Percentiles rank a stretch among this genome's conserved stretches.
Evolutionary conservation across 1,140 invertebrate species (phyloP).

Genomic region (Arion vulgaris): DNA sequence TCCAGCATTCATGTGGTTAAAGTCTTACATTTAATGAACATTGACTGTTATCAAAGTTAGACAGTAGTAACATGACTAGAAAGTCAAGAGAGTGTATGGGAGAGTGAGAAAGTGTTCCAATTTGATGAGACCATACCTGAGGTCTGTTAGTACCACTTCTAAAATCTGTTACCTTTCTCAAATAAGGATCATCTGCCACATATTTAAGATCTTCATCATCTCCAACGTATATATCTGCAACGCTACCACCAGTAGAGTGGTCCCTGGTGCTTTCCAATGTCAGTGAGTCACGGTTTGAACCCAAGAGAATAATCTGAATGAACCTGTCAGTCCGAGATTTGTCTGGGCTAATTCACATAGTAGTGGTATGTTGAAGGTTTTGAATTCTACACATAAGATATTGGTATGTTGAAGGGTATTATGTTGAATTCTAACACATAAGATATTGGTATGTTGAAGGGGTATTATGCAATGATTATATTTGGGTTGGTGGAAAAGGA

Average conservation of each 20-base stretch:
- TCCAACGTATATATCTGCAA: constrained; percentile 50
- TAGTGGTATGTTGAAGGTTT: not conserved
- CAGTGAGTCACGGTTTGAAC: constrained; percentile 43
- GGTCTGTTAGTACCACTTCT: not conserved
- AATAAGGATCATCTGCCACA: constrained; percentile 50
- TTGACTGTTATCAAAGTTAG: no score
- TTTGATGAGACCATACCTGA: no score
- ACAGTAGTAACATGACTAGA: no score
- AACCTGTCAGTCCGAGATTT: constrained; percentile 56
- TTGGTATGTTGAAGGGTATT: no score
- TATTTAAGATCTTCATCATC: constrained; percentile 58
- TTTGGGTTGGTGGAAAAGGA: no score
- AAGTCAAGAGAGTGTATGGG: no score
- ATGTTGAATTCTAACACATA: no score
- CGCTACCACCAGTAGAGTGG: constrained; percentile 56
- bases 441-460: no score
- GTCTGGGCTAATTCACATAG: constrained; percentile 26
- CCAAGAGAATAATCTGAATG: constrained; percentile 55
- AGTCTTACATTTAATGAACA: no score
- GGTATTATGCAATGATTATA: no score
- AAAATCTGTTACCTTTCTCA: constrained; percentile 59
- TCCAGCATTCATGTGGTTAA: no score
- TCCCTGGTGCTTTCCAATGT: constrained; percentile 37
- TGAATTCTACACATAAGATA: constrained; percentile 29
- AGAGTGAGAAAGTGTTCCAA: no score